These are phyloP conservation scores for Romanogobio albipinnatus DNA, from an alignment of 2,113 vertebrate species.

Conservation along the genomic window DNA sequence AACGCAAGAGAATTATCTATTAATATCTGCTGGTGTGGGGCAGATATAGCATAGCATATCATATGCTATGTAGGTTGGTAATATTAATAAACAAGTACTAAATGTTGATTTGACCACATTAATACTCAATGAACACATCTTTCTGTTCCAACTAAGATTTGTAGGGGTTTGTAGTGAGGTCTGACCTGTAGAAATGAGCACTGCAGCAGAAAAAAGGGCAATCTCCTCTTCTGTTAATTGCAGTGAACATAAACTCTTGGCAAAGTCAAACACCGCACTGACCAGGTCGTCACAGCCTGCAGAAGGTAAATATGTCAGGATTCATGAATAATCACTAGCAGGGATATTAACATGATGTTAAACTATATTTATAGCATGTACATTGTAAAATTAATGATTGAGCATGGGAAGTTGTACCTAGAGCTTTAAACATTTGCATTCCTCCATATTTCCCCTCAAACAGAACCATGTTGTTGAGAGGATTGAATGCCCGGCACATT, in stretches of 20 bases:
- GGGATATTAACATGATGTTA: not conserved
- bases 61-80: not conserved
- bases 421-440: constrained; percentile 98
- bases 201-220: constrained; percentile 96
- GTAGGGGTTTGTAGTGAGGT: constrained; percentile 8
- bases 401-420: constrained; percentile 79
- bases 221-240: constrained; percentile 98
- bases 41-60: no score
- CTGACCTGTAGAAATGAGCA: constrained; percentile 97
- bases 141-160: not conserved
- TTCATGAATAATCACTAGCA: not conserved
- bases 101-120: not conserved
- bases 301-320: not conserved
- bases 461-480: constrained; percentile 98
- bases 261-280: constrained; percentile 96
- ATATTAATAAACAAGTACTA: not conserved
- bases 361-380: not conserved
- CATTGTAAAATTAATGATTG: not conserved
- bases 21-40: not conserved
- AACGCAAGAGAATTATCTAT: not conserved
- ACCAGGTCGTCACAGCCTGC: constrained; percentile 96
- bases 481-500: constrained; percentile 99
- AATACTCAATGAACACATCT: not conserved
- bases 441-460: constrained; percentile 99
- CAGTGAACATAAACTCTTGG: constrained; percentile 96